A percentile compares a stretch with the other conserved stretches of the same genome.
phyloP scores from a whole-genome alignment of 2,113 vertebrate species.

The Crotalus viridis region DNA sequence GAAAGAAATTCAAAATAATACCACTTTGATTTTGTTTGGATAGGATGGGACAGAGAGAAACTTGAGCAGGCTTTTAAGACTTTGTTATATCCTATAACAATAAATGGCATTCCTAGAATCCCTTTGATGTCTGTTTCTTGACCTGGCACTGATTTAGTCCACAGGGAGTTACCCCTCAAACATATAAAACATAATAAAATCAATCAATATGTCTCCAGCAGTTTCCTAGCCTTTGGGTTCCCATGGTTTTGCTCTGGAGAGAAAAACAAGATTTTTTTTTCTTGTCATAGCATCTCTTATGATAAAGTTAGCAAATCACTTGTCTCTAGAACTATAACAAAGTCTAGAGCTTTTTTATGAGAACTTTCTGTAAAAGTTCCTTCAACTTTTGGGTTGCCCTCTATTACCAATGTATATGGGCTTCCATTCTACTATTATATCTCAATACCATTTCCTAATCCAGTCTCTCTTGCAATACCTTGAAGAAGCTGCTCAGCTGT shows the following conservation, averaged over 20 bases:
- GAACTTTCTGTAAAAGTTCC: background rate
- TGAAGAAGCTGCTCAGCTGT: constrained; percentile 41
- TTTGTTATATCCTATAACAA: background rate
- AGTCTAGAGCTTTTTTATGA: background rate
- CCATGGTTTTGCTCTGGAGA: background rate
- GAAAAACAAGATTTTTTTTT: background rate
- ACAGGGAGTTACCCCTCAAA: background rate
- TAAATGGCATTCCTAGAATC: background rate
- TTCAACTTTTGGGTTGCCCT: background rate
- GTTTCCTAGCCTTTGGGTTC: background rate
- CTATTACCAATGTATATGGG: background rate
- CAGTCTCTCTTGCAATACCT: constrained; percentile 49
- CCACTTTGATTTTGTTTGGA: background rate
- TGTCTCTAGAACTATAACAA: background rate
- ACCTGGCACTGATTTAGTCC: background rate
- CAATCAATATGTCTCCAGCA: background rate
- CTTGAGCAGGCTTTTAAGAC: background rate
- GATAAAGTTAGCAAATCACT: background rate
- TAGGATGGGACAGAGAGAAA: background rate
- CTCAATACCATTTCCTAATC: background rate
- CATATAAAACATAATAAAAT: background rate
- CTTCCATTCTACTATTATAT: background rate
- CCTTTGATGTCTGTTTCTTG: background rate
- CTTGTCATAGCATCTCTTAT: background rate
- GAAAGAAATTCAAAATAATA: background rate